Base-by-base conservation (phyloP, 2,113 vertebrate species). In the Egretta garzetta region DNA sequence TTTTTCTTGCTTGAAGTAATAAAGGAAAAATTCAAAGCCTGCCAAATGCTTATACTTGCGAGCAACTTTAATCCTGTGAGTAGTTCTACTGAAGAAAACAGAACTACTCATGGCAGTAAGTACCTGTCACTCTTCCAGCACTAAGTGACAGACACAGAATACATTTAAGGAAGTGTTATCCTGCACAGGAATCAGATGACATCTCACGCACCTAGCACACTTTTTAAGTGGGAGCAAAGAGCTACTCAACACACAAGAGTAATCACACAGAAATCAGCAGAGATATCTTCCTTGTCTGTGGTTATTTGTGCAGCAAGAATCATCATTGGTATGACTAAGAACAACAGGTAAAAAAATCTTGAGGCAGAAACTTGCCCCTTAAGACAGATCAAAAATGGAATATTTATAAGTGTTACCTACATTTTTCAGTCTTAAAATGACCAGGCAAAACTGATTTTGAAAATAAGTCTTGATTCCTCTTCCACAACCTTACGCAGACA, bases 51-150 rank as follows among this genome's bases (percentile, higher is more conserved):
- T 86, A 30, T 3, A 71, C 64, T 80, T 30, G 52, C 49, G 72
- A 91, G 74, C 33, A 92, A 84, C 83, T 93, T 93, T n/a, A 95
- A 86, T 86, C 49, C 77, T 82, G 8, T 47, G 43, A 93, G 35
- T 33, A 74, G 63, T 67, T 88, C 43, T 39, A 30, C 67, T 43
- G 86, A 84, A 88, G 47, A 62, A 81, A 91, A 74, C 17, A 79
- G 72, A 92, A 79, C 80, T 75, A 64, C 49, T 84, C 35, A 17
- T 41, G 56, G 76, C 84, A 72, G 64, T 77, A 84, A 94, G 83
- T 77, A 89, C 83, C 60, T 87, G 88, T 64, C 89, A 92, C 35
- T 87, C 75, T 88, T 88, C 52, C 64, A 87, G 49, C 73, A 77
- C 55, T 56, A 67, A 81, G 35, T 90, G 60, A 92, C 56, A 92